Base-by-base conservation (phyloP, 2,797 vertebrate species). In the Pseudochaenichthys georgianus region DNA sequence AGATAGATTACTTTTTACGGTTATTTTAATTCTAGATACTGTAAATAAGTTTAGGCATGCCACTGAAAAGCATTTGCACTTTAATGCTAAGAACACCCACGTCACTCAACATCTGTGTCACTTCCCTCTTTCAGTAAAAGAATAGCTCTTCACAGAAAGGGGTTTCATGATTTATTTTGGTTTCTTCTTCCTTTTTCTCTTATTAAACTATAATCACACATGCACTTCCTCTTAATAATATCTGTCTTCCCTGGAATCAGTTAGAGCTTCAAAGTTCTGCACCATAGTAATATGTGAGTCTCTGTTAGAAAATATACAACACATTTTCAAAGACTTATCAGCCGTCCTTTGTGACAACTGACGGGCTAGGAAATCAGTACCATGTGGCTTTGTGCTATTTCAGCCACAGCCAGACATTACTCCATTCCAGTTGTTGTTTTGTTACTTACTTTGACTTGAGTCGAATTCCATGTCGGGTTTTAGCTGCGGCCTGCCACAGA, bases 391-490 rank as follows among this genome's bases (percentile, higher is more conserved):
- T 48, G n/a, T 69, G 60, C 58, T 31, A 8, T 76, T 79, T 21
- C 53, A 64, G 34, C 61, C 59, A 2, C 53, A 64, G 34, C 61
- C 59, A 2, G 58, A 50, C 34, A 1, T 0, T 16, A 85, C 58
- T 88, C 90, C 82, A 5, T 59, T 91, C 85, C 86, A 73, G 64
- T 84, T 59, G 70, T 74, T 86, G 31, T 78, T 72, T 12, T 34
- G 28, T 46, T 28, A 23, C 50, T 78, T 34, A 4, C 47, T 58
- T 78, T 68, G 12, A 38, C 60, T 9, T n/a, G 28, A 71, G 50
- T 72, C 64, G 0, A 1, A 52, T 0, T 98, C 97, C 95, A 90
- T 31, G 85, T 89, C 96, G 17, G 68, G 90, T 96, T 96, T 98
- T 97, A 68, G 21, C 72, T 75, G 85, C 85, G 78, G 91, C 92